These are phyloP conservation scores for Actias luna DNA, from an alignment of 2,888 invertebrate genomes.

Conservation along the genomic window DNA sequence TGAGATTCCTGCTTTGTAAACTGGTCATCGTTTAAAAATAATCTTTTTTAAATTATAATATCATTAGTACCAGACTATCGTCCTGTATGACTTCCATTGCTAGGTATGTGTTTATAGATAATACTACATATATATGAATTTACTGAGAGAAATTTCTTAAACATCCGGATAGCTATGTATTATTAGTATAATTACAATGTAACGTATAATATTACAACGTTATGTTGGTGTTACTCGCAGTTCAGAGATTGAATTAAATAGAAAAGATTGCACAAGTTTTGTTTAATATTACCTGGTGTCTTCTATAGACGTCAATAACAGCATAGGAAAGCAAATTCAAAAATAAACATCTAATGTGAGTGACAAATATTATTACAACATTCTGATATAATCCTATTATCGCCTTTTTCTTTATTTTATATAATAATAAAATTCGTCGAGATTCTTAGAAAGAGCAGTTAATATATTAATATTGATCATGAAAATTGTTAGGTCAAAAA, in stretches of 20 bases:
- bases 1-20: neutral
- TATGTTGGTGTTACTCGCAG: neutral
- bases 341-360: neutral
- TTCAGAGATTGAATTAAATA: constrained; percentile 1
- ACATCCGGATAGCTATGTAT: neutral
- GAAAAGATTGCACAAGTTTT: neutral
- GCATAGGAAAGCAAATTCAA: neutral
- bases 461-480: too few relatives aligned
- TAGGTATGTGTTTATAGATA: neutral
- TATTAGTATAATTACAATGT: neutral
- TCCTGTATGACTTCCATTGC: neutral
- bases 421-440: neutral
- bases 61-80: neutral
- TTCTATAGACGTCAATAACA: neutral
- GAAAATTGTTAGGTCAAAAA: neutral
- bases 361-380: constrained; percentile 8
- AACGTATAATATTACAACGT: neutral
- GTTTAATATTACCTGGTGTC: neutral
- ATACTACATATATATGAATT: neutral
- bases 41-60: neutral
- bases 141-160: neutral
- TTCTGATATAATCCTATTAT: neutral
- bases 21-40: neutral
- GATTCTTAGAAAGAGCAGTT: too few relatives aligned
- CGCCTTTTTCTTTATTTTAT: neutral